Percentiles rank a stretch among this genome's conserved stretches.
Conservation (phyloP, 2,797 vertebrate species). For the Peromyscus nudipes region DNA sequence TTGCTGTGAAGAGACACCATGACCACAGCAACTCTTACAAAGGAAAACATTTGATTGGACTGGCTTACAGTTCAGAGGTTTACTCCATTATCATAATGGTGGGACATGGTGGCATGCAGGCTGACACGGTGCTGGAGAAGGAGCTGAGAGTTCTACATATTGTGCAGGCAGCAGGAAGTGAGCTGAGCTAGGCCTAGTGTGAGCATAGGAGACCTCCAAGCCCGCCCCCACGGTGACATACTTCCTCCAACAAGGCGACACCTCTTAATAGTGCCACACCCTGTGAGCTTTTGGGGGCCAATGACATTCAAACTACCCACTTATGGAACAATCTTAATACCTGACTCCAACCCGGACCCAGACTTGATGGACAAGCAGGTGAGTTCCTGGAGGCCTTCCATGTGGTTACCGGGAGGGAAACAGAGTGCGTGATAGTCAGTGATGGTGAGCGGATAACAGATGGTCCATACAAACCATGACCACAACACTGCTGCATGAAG, state of each 20-base stretch:
- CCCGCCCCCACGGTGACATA: not conserved
- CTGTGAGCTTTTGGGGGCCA: not conserved
- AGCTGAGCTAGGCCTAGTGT: not conserved
- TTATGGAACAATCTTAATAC: not conserved
- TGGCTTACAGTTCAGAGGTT: not conserved
- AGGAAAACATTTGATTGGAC: not conserved
- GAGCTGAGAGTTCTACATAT: not conserved
- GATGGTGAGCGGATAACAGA: accelerated
- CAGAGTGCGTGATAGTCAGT: accelerated
- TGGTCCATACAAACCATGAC: not conserved
- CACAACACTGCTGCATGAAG: not conserved
- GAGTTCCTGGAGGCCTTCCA: not conserved
- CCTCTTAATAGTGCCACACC: not conserved
- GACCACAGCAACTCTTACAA: not conserved
- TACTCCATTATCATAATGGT: not conserved
- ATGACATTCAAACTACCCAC: not conserved
- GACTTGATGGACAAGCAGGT: not conserved
- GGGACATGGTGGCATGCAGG: not conserved
- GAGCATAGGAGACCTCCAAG: not conserved
- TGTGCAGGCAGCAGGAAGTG: not conserved
- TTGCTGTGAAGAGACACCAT: not conserved
- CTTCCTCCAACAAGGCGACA: not conserved
- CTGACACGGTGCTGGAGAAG: not conserved
- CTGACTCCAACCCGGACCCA: not conserved
- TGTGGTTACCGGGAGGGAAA: accelerated